Base-by-base conservation (phyloP, 2,888 invertebrate species). In the Scrobipalpa costella region DNA sequence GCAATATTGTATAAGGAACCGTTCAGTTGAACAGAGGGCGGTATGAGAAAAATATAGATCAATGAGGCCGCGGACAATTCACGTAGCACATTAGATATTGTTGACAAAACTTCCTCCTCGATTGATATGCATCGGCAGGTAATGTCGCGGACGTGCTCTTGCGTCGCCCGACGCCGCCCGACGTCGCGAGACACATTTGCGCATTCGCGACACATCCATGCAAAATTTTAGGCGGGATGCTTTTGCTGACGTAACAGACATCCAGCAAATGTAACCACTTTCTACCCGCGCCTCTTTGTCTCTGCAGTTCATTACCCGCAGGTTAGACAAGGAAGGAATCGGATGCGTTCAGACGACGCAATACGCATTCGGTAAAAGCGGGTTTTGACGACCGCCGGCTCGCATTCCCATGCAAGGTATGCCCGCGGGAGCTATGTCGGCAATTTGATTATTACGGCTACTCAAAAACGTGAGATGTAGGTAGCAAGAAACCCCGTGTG, bases 221-320 rank as follows among this genome's bases (percentile, higher is more conserved):
- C 90, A 86, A 89, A 91, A 90, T 90, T 90, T 90, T 90, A 88
- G 90, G 90, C 85, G 87, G 90, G 89, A 90, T 90, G 90, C 90
- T 88, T 83, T 86, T 80, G 80, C 78, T 81, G 80, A 84, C 81
- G 81, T 84, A 84, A 87, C 80, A 76, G 73, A 72, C 75, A 76
- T 75, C 78, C 84, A 85, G 85, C 80, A 83, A 85, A 86, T 85
- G 85, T 77, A 76, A 77, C 73, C 79, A 82, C 85, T 87, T 86
- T 85, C 83, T 80, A 83, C 81, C 74, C 66, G 72, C 74, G 77
- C 78, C 78, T 86, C 86, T 85, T 86, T 86, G 85, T 87, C 84
- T 74, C 69, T 71, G 67, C 74, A 71, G 72, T 71, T 71, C 73
- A 67, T 70, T 72, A 70, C 72, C 77, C 71, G 69, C 76, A 73